Base-by-base conservation (phyloP, 2,888 invertebrate species). In the Trichogramma evanescens region DNA sequence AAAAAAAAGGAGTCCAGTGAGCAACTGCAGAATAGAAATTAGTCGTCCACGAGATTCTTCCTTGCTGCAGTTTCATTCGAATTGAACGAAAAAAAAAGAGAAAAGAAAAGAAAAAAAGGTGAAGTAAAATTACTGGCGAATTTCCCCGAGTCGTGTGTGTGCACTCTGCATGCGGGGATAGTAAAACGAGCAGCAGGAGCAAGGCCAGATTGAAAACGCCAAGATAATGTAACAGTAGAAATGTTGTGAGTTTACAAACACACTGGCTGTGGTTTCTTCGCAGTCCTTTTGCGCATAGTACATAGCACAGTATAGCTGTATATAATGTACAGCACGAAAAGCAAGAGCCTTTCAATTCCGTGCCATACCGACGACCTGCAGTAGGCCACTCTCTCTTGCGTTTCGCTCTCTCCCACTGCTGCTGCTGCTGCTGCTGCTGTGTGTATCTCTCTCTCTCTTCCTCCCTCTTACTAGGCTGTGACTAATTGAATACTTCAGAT, bases 401-500 rank as follows among this genome's bases (percentile, higher is more conserved):
- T 26, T 26, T 26, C 26, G 26, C 26, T 26, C 26, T 26, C 26
- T 26, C 26, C 13, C 13, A 13, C 13, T 13, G 13, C 13, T 13
- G 13, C 1, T 13, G 13, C 13, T 13, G 13, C 13, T 13, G 13
- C 1, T 13, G 13, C 13, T 13, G 13, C 2, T 13, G 13, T 13
- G 13, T 13, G 13, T 13, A 2, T 13, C 13, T 13, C 26, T 26
- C 26, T 26, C 26, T 26, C 26, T 26, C 26, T 26, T 26, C 26
- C 26, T 26, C 26, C 26, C 26, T 26, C 26, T 26, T 26, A 26
- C 26, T 26, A 26, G 26, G 26, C 26, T 26, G 26, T 26, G 56
- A 62, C 62, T 62, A 62, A 62, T 62, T 62, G 59, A 62, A 62
- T 56, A 59, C 59, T 59, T 56, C 39, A 50, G 53, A 59, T 54